These are phyloP conservation scores for Branchinecta lindahli DNA, from an alignment of 1,140 invertebrate genomes.

Conservation along the genomic window DNA sequence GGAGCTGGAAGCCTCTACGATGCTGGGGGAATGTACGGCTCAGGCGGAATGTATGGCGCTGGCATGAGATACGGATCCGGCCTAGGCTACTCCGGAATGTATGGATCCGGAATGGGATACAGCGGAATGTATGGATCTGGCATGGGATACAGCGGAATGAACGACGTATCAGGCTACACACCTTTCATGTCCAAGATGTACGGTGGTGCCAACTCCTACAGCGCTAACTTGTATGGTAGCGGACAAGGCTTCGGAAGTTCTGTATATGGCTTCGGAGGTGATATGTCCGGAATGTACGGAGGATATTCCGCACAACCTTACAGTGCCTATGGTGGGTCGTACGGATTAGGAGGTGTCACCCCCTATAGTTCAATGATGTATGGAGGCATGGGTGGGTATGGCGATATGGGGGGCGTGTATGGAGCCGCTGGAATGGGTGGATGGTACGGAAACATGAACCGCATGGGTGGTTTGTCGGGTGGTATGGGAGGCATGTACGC, in stretches of 20 bases:
- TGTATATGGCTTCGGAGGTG: neutral
- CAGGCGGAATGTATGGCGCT: no score
- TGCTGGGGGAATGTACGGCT: no score
- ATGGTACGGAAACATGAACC: neutral
- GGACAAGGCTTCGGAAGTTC: neutral
- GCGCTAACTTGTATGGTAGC: neutral
- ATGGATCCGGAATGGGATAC: neutral
- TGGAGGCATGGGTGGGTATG: neutral
- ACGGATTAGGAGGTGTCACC: neutral
- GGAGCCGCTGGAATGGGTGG: neutral
- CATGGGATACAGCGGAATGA: neutral
- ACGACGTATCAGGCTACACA: neutral
- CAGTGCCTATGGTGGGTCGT: neutral
- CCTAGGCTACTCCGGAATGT: neutral
- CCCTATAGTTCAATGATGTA: neutral
- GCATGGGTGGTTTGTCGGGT: neutral
- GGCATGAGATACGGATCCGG: no score
- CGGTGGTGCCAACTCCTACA: neutral
- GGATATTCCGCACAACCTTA: neutral
- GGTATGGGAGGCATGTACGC: neutral
- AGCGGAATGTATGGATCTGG: neutral
- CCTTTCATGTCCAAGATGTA: neutral
- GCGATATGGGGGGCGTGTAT: neutral
- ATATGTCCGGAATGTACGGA: neutral
- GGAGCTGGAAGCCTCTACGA: no score